Percentiles rank a stretch among this genome's conserved stretches.
Conservation (phyloP, 1,140 invertebrate genomes). For the Heliothis subflexa region DNA sequence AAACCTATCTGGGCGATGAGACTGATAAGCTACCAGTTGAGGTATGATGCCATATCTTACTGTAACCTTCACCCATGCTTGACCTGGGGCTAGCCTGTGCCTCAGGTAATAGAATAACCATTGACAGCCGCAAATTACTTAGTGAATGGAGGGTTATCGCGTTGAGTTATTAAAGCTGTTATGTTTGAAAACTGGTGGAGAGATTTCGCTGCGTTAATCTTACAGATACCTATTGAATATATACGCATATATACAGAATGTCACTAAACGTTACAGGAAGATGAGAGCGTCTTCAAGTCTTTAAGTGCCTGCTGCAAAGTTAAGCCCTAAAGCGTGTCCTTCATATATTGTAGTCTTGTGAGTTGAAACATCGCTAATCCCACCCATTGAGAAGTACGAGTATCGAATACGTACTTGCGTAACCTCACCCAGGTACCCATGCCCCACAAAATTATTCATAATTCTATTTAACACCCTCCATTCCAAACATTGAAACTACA, state of each 20-base stretch:
- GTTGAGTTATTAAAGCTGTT: not conserved
- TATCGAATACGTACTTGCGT: too few relatives aligned
- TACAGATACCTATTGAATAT: too few relatives aligned
- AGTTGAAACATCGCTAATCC: too few relatives aligned
- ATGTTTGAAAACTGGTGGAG: not conserved
- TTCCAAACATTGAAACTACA: constrained; percentile 1
- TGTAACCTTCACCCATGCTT: constrained; percentile 19
- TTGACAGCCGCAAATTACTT: not conserved
- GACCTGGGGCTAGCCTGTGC: constrained; percentile 18
- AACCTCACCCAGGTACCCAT: too few relatives aligned
- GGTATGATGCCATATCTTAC: not conserved
- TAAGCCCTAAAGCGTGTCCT: too few relatives aligned
- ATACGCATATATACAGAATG: too few relatives aligned
- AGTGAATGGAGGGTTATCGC: constrained; percentile 7
- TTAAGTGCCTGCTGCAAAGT: too few relatives aligned
- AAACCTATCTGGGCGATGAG: not conserved
- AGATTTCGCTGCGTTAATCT: too few relatives aligned
- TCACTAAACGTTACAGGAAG: too few relatives aligned
- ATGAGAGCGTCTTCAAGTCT: too few relatives aligned
- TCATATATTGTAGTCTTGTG: too few relatives aligned
- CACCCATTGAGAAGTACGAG: too few relatives aligned
- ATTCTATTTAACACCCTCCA: not conserved
- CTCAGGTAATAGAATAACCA: constrained; percentile 61
- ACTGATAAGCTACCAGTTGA: constrained; percentile 12
- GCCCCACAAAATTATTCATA: not conserved